These are phyloP conservation scores for Lysandra bellargus DNA, from an alignment of 2,888 invertebrate species.

Conservation along the genomic window DNA sequence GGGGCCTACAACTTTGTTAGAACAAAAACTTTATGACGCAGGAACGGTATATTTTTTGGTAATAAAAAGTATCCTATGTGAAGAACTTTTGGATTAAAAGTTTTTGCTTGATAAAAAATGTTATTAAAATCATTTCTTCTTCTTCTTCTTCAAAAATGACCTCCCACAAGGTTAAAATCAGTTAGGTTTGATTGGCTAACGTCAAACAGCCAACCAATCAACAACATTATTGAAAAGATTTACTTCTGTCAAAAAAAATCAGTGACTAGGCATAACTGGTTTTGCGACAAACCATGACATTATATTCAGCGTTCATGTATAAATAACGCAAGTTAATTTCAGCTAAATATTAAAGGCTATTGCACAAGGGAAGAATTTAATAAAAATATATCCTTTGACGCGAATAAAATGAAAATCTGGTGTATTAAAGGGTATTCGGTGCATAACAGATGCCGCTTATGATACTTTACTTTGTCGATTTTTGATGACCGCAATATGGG, in stretches of 20 bases:
- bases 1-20: neutral
- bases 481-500: slow-evolving; percentile 15
- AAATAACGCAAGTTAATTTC: neutral
- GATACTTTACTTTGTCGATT: slow-evolving; percentile 5
- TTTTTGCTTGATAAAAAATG: too few relatives aligned
- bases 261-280: too few relatives aligned
- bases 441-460: neutral
- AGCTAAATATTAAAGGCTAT: neutral
- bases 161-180: too few relatives aligned
- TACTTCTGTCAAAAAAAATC: too few relatives aligned
- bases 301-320: neutral
- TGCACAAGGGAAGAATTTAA: slow-evolving; percentile 23
- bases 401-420: slow-evolving; percentile 25
- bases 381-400: slow-evolving; percentile 27
- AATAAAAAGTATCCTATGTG: neutral
- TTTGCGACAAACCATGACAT: too few relatives aligned
- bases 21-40: neutral
- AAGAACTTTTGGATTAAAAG: too few relatives aligned
- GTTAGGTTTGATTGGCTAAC: too few relatives aligned
- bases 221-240: too few relatives aligned
- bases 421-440: slow-evolving; percentile 27
- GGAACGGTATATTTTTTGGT: neutral
- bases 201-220: too few relatives aligned
- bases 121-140: too few relatives aligned
- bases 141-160: too few relatives aligned